Evolutionary conservation across 2,888 invertebrate species (phyloP), one percentile per base, ranked within the genome.

Genomic region (Caenorhabditis zanzibari): DNA sequence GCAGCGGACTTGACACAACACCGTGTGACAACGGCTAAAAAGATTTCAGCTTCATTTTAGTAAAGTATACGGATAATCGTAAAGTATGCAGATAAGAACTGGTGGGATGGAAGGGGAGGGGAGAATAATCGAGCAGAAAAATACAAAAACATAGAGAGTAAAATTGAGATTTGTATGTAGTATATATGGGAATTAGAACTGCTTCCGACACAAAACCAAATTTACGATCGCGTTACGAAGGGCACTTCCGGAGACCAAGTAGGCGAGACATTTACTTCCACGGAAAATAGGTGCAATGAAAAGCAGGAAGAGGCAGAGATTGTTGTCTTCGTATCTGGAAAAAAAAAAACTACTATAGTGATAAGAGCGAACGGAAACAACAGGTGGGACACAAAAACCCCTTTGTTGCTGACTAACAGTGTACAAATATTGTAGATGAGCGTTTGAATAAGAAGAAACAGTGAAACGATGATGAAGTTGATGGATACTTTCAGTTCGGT

Each of bases 271-370:
- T 56, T 83, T 83, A 75, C 83, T 83, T 79, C 83, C 83, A 32
- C 83, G 79, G 71, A 83, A 83, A 58, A 83, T 74, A 16, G 83
- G 83, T 26, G 83, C 83, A 28, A 83, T 83, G 59, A 83, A 83
- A 58, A 83, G 64, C 24, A 83, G 41, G 63, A 83, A 83, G 9
- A 72, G 63, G 12, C 63, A 71, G 35, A 83, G 44, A 7, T 52
- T 22, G 38, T 68, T 47, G 66, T 69, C 68, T 35, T 68, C 64
- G 74, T 79, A 79, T 77, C 82, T 82, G 74, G 58, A 82, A 82
- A 68, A 64, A n/a, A n/a, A 56, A 35, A 47, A 26, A 61, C 32
- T 71, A 61, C 19, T 64, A 44, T 52, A 68, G 41, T 75, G 71
- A 75, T 71, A 63, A 63, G 69, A 26, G 22, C 47, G 54, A 68